Percentiles rank a stretch among this genome's conserved stretches.
These are phyloP conservation scores for Agrochola macilenta DNA, from an alignment of 2,888 invertebrate species.

Conservation along the genomic window DNA sequence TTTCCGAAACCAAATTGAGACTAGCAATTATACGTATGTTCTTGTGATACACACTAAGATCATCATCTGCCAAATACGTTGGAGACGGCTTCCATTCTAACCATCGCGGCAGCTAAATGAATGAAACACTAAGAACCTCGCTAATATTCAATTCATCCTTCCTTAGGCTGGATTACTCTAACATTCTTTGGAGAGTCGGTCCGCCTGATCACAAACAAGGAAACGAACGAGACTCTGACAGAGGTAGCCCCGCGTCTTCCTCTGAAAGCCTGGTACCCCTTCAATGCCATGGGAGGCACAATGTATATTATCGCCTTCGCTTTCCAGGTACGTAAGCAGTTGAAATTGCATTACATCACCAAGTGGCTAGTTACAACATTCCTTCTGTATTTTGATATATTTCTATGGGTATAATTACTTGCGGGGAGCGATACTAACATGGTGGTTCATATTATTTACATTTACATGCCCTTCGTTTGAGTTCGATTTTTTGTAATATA, in stretches of 20 bases:
- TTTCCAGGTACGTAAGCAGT: slow-evolving; percentile 89
- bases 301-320: slow-evolving; percentile 92
- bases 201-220: slow-evolving; percentile 92
- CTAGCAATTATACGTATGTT: not conserved
- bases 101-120: not conserved
- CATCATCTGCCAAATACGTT: not conserved
- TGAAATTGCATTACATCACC: not conserved
- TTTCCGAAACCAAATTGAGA: not conserved
- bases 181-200: slow-evolving; percentile 95
- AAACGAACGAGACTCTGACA: slow-evolving; percentile 93
- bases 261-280: slow-evolving; percentile 95
- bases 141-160: not conserved
- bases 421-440: too few species aligned
- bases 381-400: too few species aligned
- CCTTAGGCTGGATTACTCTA: slow-evolving; percentile 93
- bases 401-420: too few species aligned
- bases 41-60: not conserved
- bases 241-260: slow-evolving; percentile 94
- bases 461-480: too few species aligned
- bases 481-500: not conserved
- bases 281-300: slow-evolving; percentile 93
- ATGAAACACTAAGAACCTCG: not conserved
- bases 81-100: not conserved
- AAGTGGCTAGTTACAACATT: not conserved
- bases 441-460: not conserved